Percentiles rank a stretch among this genome's conserved stretches.
phyloP scores from a whole-genome alignment of 2,113 vertebrate genomes.

The Chamaea fasciata region DNA sequence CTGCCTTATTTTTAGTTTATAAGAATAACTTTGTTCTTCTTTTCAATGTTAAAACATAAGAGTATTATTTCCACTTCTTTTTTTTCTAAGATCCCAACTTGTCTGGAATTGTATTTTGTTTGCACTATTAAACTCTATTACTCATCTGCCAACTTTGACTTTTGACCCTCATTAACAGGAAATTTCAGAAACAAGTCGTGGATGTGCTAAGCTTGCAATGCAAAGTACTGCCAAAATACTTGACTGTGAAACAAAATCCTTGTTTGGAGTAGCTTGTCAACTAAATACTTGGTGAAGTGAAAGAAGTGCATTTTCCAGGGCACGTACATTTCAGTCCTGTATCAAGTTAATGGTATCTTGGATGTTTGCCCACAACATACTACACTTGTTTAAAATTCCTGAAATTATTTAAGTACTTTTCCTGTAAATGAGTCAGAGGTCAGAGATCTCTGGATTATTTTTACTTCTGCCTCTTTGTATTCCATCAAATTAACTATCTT shows the following conservation, averaged over 20 bases:
- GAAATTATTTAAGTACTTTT: conserved; percentile 2
- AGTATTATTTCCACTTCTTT: background rate
- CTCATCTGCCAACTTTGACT: background rate
- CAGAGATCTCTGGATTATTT: conserved; percentile 3
- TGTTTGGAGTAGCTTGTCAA: conserved; percentile 3
- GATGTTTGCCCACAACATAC: background rate
- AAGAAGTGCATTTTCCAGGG: conserved; percentile 7
- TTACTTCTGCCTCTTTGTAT: background rate
- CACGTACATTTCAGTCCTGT: background rate
- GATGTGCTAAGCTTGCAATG: background rate
- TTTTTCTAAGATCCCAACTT: background rate
- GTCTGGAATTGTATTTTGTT: background rate
- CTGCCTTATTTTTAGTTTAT: background rate
- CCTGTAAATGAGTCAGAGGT: background rate
- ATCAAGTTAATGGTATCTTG: background rate
- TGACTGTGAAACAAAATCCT: conserved; percentile 7
- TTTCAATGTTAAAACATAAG: background rate
- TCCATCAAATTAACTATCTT: background rate
- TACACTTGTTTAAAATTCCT: conserved; percentile 49
- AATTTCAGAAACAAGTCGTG: background rate
- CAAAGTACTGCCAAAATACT: conserved; percentile 12
- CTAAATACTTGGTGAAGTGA: background rate
- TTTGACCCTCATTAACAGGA: background rate
- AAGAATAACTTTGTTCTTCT: background rate
- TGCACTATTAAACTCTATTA: background rate